A percentile compares a stretch with the other conserved stretches of the same genome.
Conservation (phyloP, 2,113 vertebrate genomes). For the Lamprologus speciosus region DNA sequence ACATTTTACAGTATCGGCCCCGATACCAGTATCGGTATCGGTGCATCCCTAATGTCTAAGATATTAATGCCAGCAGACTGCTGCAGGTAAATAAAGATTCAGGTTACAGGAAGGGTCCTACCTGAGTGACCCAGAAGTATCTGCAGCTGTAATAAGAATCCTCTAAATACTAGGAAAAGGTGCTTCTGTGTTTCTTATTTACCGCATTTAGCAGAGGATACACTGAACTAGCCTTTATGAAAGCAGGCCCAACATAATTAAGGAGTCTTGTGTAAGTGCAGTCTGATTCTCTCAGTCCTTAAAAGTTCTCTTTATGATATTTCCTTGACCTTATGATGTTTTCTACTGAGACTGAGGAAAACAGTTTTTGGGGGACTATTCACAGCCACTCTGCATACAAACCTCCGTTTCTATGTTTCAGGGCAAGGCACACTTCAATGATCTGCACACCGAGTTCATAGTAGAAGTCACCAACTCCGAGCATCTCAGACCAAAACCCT, state of each 20-base stretch:
- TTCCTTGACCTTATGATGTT: not conserved
- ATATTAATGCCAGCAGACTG: not conserved
- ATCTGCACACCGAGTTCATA: slow-evolving; percentile 96
- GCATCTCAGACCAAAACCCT: slow-evolving; percentile 98
- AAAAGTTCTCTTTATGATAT: not conserved
- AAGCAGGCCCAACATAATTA: not conserved
- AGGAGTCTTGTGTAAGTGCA: not conserved
- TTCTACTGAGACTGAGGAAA: accelerated
- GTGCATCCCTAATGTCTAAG: not conserved
- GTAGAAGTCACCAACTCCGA: slow-evolving; percentile 96
- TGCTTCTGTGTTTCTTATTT: not conserved
- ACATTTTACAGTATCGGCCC: too few species aligned
- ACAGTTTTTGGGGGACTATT: not conserved
- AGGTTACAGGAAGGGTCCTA: not conserved
- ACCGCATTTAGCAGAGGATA: not conserved
- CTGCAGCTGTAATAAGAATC: not conserved
- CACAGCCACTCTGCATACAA: slow-evolving; percentile 18
- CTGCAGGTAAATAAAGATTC: not conserved
- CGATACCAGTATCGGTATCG: too few species aligned
- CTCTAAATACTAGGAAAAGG: too few species aligned
- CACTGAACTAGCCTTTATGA: not conserved
- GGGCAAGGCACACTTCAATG: slow-evolving; percentile 90
- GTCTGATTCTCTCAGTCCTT: not conserved
- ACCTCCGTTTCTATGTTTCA: slow-evolving; percentile 96
- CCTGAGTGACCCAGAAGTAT: not conserved